Evolutionary conservation across 2,797 vertebrate genomes (phyloP).

Genomic region (Gambelia wislizenii): DNA sequence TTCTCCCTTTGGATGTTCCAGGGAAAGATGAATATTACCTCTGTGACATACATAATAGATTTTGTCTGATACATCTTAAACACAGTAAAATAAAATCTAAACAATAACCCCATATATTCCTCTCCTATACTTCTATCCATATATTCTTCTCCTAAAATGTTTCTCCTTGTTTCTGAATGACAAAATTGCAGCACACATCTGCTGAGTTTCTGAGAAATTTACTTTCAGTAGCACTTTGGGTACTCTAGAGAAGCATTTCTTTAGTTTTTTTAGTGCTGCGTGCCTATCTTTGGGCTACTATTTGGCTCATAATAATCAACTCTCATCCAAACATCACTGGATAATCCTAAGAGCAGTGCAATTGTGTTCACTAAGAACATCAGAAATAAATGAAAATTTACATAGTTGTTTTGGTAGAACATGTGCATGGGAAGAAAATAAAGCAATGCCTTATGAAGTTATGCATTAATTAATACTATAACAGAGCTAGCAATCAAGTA

Average conservation of each 20-base stretch:
- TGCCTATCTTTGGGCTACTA: background rate
- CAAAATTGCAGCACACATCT: background rate
- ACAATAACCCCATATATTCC: too few relatives aligned
- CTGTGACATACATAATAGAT: background rate
- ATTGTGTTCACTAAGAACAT: background rate
- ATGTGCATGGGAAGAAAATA: background rate
- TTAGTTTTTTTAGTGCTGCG: background rate
- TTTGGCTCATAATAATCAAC: background rate
- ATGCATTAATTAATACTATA: background rate
- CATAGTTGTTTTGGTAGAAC: background rate
- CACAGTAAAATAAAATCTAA: background rate
- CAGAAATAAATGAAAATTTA: background rate
- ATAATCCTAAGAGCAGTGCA: background rate
- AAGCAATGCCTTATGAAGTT: background rate
- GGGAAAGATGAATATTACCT: background rate
- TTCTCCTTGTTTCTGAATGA: background rate
- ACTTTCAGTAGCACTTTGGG: background rate
- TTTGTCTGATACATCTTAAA: background rate
- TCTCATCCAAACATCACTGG: background rate
- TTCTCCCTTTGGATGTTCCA: background rate
- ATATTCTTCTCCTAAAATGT: background rate
- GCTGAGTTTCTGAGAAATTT: background rate
- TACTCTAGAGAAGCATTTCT: background rate
- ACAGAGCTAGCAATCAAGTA: background rate
- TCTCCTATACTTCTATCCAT: background rate